phyloP scores from a whole-genome alignment of 2,888 invertebrate species.

The Platycheirus rosarum region DNA sequence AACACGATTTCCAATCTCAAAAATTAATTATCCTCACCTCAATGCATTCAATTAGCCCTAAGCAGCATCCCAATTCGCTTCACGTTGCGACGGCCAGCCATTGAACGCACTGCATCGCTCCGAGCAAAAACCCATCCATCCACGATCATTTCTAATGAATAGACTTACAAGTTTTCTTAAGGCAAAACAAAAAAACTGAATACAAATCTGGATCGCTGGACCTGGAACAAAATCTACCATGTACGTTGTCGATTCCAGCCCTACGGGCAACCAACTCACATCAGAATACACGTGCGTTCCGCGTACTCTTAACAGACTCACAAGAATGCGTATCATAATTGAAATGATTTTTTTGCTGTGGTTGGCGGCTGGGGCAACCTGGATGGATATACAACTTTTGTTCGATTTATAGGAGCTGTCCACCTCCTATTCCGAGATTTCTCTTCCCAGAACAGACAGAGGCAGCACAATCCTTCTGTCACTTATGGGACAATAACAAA shows the following conservation, averaged over 20 bases:
- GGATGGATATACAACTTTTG: constrained; percentile 34
- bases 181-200: too few relatives aligned
- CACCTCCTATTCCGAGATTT: constrained; percentile 21
- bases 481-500: constrained; percentile 58
- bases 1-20: constrained; percentile 46
- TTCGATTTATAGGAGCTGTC: constrained; percentile 24
- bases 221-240: not conserved
- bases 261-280: constrained; percentile 55
- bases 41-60: constrained; percentile 60
- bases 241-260: constrained; percentile 6
- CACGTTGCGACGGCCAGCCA: constrained; percentile 1
- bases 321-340: constrained; percentile 73
- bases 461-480: constrained; percentile 33
- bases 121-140: too few relatives aligned
- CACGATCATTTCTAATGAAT: constrained; percentile 66
- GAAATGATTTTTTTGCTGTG: constrained; percentile 73
- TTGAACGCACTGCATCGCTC: not conserved
- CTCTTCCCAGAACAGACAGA: constrained; percentile 18
- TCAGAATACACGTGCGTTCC: constrained; percentile 51
- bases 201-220: constrained; percentile 11
- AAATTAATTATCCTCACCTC: constrained; percentile 61
- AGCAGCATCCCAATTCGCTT: constrained; percentile 56
- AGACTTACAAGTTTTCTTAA: constrained; percentile 58
- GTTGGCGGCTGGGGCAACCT: constrained; percentile 53
- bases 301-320: constrained; percentile 63